These are phyloP conservation scores for Campoplex capitator DNA, from an alignment of 2,888 invertebrate species.

Conservation along the genomic window DNA sequence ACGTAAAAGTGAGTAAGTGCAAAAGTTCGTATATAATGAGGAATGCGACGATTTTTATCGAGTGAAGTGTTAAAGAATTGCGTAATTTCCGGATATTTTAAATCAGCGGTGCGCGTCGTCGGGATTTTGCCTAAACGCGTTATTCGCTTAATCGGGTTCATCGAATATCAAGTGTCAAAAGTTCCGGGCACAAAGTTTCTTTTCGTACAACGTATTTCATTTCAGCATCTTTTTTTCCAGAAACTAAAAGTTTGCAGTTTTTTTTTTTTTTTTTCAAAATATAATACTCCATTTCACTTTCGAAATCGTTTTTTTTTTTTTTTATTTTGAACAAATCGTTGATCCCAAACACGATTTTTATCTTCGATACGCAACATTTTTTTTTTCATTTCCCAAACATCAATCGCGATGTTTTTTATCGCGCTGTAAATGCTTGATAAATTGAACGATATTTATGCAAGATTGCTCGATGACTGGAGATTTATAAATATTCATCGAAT, in stretches of 20 bases:
- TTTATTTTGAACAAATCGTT: neutral
- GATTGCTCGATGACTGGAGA: slow-evolving; percentile 32
- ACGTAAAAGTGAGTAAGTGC: neutral
- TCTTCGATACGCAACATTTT: too few species aligned
- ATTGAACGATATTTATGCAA: slow-evolving; percentile 19
- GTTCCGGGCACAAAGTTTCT: slow-evolving; percentile 3
- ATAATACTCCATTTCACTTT: neutral
- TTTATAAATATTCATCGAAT: slow-evolving; percentile 40
- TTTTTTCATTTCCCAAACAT: neutral
- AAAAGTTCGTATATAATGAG: neutral
- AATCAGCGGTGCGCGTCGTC: slow-evolving; percentile 28
- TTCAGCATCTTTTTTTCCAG: neutral
- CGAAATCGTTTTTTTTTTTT: neutral
- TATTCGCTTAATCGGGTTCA: neutral
- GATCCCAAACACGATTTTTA: too few species aligned
- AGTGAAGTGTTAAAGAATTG: slow-evolving; percentile 40
- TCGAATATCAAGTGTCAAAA: slow-evolving; percentile 17
- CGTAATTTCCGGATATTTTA: slow-evolving; percentile 52
- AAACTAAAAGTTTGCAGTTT: neutral
- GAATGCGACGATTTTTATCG: slow-evolving; percentile 27
- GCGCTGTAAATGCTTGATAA: neutral
- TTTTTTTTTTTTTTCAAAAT: neutral
- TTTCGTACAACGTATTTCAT: slow-evolving; percentile 10
- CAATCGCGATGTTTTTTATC: slow-evolving; percentile 5
- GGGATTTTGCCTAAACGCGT: neutral